Base-by-base conservation (phyloP, 2,888 invertebrate genomes). In the Euclidia mi region DNA sequence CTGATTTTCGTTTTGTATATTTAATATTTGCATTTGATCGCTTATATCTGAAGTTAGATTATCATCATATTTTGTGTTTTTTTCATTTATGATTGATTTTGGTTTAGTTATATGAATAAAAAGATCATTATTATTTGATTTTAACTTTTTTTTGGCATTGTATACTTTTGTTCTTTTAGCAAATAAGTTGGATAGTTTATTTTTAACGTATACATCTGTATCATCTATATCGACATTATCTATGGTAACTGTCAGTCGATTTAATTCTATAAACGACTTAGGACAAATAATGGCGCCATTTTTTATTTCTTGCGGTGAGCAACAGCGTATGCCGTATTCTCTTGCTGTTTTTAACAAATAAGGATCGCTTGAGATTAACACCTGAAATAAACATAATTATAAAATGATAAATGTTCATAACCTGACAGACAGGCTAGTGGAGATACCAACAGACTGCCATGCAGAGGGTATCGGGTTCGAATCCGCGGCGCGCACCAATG, bases 361-460 rank as follows among this genome's bases (percentile, higher is more conserved):
- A 3, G 52, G 11, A 10, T 88, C 73, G 28, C 85, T 79, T 0
- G 86, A 76, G 41, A 88, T 56, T 1, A 88, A 41, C 1, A 83
- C 58, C 88, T 89, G 74, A 18, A 76, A 84, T 17, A 18, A 1
- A n/a, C n/a, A n/a, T n/a, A n/a, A n/a, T n/a, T n/a, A n/a, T n/a
- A n/a, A n/a, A n/a, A n/a, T n/a, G n/a, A n/a, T n/a, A n/a, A n/a
- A n/a, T n/a, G n/a, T n/a, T n/a, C n/a, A n/a, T n/a, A n/a, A n/a
- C n/a, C n/a, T n/a, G n/a, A n/a, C n/a, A n/a, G n/a, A n/a, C n/a
- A n/a, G n/a, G n/a, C n/a, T n/a, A n/a, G n/a, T n/a, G n/a, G n/a
- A n/a, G n/a, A n/a, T n/a, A n/a, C n/a, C n/a, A n/a, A n/a, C n/a
- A n/a, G n/a, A n/a, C n/a, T n/a, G n/a, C n/a, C n/a, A n/a, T n/a